Evolutionary conservation across 2,888 invertebrate species (phyloP).

Genomic region (Nematopogon swammerdamellus): DNA sequence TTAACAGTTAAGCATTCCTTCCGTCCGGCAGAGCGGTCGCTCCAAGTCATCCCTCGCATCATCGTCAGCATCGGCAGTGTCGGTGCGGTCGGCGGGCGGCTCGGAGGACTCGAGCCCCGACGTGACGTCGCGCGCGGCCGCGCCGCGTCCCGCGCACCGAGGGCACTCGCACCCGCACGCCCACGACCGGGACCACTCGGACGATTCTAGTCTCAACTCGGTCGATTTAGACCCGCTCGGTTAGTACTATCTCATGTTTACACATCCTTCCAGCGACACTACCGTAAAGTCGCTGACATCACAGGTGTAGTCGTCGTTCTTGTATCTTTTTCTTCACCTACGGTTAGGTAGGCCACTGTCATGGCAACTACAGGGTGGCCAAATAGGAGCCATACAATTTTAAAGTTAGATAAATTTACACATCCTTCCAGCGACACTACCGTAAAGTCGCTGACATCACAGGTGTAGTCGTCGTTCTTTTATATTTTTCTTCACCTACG

Average conservation of each 20-base stretch:
- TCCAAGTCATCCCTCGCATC: constrained; percentile 56
- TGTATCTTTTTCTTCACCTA: no score
- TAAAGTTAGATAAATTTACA: no score
- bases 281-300: no score
- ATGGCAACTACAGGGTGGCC: no score
- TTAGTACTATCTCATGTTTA: constrained; percentile 19
- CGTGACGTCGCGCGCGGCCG: constrained; percentile 49
- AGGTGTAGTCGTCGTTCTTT: no score
- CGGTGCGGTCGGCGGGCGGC: constrained; percentile 46
- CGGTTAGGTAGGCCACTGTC: no score
- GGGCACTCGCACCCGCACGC: constrained; percentile 32
- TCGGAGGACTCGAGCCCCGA: constrained; percentile 50
- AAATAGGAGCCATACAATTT: no score
- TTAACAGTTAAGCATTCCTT: no score
- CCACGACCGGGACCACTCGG: constrained; percentile 60
- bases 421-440: constrained; percentile 3
- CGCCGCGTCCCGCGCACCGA: constrained; percentile 39
- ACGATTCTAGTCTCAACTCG: constrained; percentile 90
- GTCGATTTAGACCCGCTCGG: constrained; percentile 78
- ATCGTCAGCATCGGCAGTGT: constrained; percentile 42
- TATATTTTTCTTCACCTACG: no score
- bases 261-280: no score
- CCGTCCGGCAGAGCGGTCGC: constrained; percentile 54
- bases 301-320: no score
- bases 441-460: no score